Evolutionary conservation across 23 tunicate species (phyloP).

Genomic region (Phallusia fumigata): DNA sequence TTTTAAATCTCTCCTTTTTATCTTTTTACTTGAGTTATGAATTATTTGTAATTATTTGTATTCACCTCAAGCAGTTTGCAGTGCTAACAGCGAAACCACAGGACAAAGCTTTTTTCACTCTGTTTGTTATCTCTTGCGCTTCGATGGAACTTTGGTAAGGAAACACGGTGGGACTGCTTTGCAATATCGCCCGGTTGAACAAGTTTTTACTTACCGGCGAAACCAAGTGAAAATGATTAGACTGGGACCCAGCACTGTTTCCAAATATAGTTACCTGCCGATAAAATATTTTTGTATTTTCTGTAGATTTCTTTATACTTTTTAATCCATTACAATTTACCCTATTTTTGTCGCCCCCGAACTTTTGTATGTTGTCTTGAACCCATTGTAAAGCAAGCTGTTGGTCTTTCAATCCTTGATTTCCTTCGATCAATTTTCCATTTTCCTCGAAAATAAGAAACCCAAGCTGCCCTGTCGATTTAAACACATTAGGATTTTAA

Average conservation of each 20-base stretch:
- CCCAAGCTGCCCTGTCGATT: slow-evolving; percentile 55
- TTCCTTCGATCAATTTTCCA: slow-evolving; percentile 17
- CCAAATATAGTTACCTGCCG: slow-evolving; percentile 74
- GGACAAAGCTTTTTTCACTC: slow-evolving; percentile 13
- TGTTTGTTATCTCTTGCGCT: slow-evolving; percentile 4
- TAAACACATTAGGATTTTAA: no score
- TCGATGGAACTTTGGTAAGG: slow-evolving; percentile 22
- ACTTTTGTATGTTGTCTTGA: slow-evolving; percentile 66
- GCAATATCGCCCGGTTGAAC: slow-evolving; percentile 65
- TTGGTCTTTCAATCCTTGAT: slow-evolving; percentile 50
- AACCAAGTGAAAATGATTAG: slow-evolving; percentile 65
- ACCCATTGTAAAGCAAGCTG: slow-evolving; percentile 82
- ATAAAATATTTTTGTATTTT: neutral
- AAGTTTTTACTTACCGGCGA: slow-evolving; percentile 58
- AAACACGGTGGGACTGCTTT: slow-evolving; percentile 73
- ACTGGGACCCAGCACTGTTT: slow-evolving; percentile 79
- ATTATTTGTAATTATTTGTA: no score
- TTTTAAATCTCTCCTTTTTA: no score
- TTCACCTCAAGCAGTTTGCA: slow-evolving; percentile 39
- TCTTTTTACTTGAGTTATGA: no score
- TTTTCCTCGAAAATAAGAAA: slow-evolving; percentile 42
- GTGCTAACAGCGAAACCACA: neutral
- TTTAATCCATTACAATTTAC: slow-evolving; percentile 6
- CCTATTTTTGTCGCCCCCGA: slow-evolving; percentile 70
- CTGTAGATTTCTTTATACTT: neutral